These are phyloP conservation scores for Poeciliopsis turrubarensis DNA, from an alignment of 2,113 vertebrate genomes.

Conservation along the genomic window DNA sequence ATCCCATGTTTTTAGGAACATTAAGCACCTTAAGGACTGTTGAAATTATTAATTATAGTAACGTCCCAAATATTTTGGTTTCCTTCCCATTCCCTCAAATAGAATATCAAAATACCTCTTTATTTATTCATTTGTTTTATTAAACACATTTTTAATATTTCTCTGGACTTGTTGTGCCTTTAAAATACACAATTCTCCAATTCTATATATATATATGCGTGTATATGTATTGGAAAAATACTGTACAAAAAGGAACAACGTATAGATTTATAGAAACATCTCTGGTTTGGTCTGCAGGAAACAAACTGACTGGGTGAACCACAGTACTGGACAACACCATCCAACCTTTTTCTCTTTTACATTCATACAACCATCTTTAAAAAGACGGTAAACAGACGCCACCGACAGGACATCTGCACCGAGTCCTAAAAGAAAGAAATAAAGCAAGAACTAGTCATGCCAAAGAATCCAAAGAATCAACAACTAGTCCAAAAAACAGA, in stretches of 20 bases:
- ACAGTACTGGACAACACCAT: conserved; percentile 89
- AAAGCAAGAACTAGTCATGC: conserved; percentile 62
- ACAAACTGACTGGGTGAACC: conserved; percentile 84
- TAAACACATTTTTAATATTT: conserved; percentile 61
- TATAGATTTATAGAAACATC: conserved; percentile 93
- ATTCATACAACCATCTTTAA: conserved; percentile 81
- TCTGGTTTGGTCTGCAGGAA: conserved; percentile 81
- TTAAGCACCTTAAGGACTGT: conserved; percentile 18
- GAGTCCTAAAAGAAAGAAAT: conserved; percentile 29
- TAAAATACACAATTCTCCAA: conserved; percentile 91
- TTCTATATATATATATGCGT: background rate
- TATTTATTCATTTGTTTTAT: conserved; percentile 52
- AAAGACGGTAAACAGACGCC: conserved; percentile 59
- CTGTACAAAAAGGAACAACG: conserved; percentile 89
- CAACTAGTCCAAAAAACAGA: conserved; percentile 31
- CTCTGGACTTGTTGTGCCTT: conserved; percentile 82
- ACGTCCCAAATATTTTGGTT: conserved; percentile 58
- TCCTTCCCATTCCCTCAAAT: conserved; percentile 30
- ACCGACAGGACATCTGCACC: conserved; percentile 41
- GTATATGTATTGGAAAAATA: conserved; percentile 92
- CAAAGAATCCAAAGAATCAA: conserved; percentile 49
- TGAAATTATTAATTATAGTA: conserved; percentile 22
- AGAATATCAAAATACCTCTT: conserved; percentile 77
- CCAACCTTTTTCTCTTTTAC: conserved; percentile 83
- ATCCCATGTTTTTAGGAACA: conserved; percentile 2